Conservation (phyloP, 1,140 invertebrate species). For the Araneus ventricosus region DNA sequence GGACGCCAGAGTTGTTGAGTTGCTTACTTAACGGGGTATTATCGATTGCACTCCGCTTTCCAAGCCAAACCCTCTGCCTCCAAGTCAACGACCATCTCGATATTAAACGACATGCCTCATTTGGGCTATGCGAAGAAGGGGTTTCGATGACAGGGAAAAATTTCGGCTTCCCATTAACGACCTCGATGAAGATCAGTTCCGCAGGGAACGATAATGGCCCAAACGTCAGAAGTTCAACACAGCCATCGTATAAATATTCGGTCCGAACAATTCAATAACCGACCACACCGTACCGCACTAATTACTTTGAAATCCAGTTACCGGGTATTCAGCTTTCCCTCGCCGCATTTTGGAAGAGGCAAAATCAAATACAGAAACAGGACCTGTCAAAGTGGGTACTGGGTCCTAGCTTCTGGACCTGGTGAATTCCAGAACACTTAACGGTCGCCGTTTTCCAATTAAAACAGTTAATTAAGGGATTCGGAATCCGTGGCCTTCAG, state of each 20-base stretch:
- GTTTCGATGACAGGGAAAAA: slow-evolving; percentile 29
- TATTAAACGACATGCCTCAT: slow-evolving; percentile 38
- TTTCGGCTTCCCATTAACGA: slow-evolving; percentile 30
- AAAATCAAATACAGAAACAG: slow-evolving; percentile 35
- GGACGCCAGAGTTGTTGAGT: background rate
- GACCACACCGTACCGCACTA: background rate
- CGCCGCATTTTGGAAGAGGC: background rate
- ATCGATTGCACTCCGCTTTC: background rate
- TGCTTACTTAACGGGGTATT: background rate
- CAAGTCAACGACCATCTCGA: slow-evolving; percentile 10
- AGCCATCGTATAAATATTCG: slow-evolving; percentile 26
- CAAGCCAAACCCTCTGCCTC: background rate
- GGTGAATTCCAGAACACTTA: slow-evolving; percentile 41
- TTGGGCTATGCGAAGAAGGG: background rate
- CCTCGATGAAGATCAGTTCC: slow-evolving; percentile 28
- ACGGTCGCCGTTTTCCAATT: slow-evolving; percentile 27
- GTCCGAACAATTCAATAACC: slow-evolving; percentile 37
- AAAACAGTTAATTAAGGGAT: slow-evolving; percentile 53
- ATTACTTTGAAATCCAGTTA: slow-evolving; percentile 44
- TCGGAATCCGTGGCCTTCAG: slow-evolving; percentile 44
- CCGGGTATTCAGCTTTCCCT: background rate
- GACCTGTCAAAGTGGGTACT: slow-evolving; percentile 15
- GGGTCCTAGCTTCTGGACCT: slow-evolving; percentile 34
- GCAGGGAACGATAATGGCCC: slow-evolving; percentile 4
- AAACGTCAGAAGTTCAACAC: slow-evolving; percentile 35